Conservation (phyloP, 2,113 vertebrate species). For the Sinocyclocheilus anophthalmus region DNA sequence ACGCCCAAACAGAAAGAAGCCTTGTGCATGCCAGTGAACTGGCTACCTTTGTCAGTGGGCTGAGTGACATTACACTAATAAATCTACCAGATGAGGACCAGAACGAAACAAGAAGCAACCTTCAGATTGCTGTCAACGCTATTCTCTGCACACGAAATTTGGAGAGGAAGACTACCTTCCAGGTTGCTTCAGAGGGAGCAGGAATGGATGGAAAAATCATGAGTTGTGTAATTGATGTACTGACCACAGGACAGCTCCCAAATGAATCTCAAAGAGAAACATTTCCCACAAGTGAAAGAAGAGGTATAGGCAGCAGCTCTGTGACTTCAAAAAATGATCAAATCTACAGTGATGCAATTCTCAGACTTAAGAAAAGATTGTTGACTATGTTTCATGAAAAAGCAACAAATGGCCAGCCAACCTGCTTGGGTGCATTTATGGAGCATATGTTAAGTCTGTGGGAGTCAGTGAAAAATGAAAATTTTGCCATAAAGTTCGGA, state of each 20-base stretch:
- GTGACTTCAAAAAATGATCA: slow-evolving; percentile 60
- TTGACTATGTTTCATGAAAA: slow-evolving; percentile 62
- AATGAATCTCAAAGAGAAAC: neutral
- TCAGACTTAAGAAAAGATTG: slow-evolving; percentile 67
- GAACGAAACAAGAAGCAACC: slow-evolving; percentile 69
- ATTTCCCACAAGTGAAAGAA: slow-evolving; percentile 19
- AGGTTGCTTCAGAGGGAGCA: slow-evolving; percentile 64
- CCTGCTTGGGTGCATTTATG: slow-evolving; percentile 63
- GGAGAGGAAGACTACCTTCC: slow-evolving; percentile 64
- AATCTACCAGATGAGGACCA: slow-evolving; percentile 65
- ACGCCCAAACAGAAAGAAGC: slow-evolving; percentile 43
- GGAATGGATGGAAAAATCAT: slow-evolving; percentile 64
- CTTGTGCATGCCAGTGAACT: slow-evolving; percentile 67
- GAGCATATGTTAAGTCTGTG: slow-evolving; percentile 63
- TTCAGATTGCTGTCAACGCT: slow-evolving; percentile 75
- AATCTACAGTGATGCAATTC: slow-evolving; percentile 64
- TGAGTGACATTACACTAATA: slow-evolving; percentile 73
- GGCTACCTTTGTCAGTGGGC: slow-evolving; percentile 68
- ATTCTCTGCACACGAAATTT: slow-evolving; percentile 74
- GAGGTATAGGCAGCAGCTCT: slow-evolving; percentile 45
- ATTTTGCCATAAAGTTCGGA: slow-evolving; percentile 63
- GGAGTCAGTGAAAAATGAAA: slow-evolving; percentile 68
- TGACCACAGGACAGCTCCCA: slow-evolving; percentile 54
- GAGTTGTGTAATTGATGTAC: slow-evolving; percentile 60
- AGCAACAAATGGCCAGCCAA: slow-evolving; percentile 48